These are phyloP conservation scores for Colletes gigas DNA, from an alignment of 1,140 invertebrate species.

Conservation along the genomic window DNA sequence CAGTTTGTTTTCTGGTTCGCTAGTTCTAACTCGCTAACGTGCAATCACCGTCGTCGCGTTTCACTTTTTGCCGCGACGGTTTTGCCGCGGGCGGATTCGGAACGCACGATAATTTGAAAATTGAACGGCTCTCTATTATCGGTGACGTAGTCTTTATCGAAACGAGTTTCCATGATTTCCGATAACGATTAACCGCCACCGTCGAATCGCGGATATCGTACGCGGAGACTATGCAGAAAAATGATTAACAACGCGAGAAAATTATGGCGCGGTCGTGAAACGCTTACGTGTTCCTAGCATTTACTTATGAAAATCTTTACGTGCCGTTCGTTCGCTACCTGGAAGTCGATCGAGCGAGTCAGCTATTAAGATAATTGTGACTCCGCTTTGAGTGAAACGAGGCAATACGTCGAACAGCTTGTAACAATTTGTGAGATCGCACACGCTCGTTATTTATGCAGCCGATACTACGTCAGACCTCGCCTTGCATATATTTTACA, in stretches of 20 bases:
- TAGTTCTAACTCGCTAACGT: background rate
- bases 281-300: background rate
- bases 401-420: constrained; percentile 4
- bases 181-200: background rate
- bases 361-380: constrained; percentile 59
- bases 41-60: background rate
- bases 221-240: background rate
- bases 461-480: too few species aligned
- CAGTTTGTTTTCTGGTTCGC: background rate
- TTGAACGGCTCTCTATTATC: constrained; percentile 16
- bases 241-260: constrained; percentile 8
- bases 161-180: constrained; percentile 18
- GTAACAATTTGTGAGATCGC: constrained; percentile 19
- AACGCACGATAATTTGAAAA: constrained; percentile 33
- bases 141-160: background rate
- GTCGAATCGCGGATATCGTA: background rate
- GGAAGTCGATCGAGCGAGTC: constrained; percentile 35
- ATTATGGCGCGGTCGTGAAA: constrained; percentile 14
- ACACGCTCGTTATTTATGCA: constrained; percentile 45
- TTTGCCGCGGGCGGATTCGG: background rate
- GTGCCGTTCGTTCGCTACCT: constrained; percentile 10
- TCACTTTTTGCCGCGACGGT: background rate
- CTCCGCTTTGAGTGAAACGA: constrained; percentile 31
- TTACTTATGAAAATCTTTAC: constrained; percentile 33
- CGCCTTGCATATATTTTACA: constrained; percentile 5